A percentile compares a stretch with the other conserved stretches of the same genome.
Conservation (phyloP, 2,888 invertebrate species). For the Acleris cristana region DNA sequence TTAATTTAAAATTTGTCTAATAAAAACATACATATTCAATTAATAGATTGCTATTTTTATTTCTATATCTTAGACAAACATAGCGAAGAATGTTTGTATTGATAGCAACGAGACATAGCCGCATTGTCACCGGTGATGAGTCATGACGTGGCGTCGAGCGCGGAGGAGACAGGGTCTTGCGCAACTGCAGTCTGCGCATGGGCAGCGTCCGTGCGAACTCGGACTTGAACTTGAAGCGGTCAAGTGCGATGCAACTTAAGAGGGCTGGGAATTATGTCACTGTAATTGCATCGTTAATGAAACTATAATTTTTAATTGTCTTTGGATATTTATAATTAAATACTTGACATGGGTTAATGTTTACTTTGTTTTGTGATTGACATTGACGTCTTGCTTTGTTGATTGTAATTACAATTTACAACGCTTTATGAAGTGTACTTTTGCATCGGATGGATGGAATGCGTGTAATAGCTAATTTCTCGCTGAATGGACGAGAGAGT, state of each 20-base stretch:
- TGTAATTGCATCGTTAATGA: background rate
- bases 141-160: constrained; percentile 51
- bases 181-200: constrained; percentile 50
- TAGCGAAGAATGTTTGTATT: constrained; percentile 58
- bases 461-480: too few species aligned
- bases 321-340: background rate
- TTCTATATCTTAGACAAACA: constrained; percentile 49
- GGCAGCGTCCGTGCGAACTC: constrained; percentile 51
- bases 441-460: too few species aligned
- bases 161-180: constrained; percentile 52
- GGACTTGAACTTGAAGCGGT: constrained; percentile 74
- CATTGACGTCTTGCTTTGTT: background rate
- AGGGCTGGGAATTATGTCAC: constrained; percentile 21
- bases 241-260: constrained; percentile 61
- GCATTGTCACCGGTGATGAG: constrained; percentile 70
- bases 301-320: background rate
- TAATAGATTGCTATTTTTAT: constrained; percentile 44
- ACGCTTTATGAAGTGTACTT: background rate
- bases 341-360: background rate
- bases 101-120: constrained; percentile 70
- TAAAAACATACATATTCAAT: constrained; percentile 51
- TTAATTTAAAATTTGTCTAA: constrained; percentile 1
- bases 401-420: background rate
- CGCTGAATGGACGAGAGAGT: too few species aligned
- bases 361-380: background rate